Percentiles rank a stretch among this genome's conserved stretches.
Evolutionary conservation across 2,797 vertebrate species (phyloP).

Genomic region (Rhodeus uyekii): DNA sequence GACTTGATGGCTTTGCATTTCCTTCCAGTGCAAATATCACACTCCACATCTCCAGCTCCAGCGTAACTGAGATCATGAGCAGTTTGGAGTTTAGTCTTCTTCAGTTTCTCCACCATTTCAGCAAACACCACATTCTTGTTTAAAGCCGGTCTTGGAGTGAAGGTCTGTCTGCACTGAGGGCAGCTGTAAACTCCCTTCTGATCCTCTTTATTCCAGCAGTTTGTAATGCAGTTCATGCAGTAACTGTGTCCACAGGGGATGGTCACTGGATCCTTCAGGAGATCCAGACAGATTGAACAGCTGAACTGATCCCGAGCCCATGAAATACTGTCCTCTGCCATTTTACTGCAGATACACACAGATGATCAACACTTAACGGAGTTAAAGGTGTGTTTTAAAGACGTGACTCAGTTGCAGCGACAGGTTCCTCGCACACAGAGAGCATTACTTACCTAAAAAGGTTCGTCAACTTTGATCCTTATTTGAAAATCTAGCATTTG

Average conservation of each 20-base stretch:
- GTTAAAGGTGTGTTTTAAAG: not conserved
- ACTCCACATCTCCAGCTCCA: constrained; percentile 11
- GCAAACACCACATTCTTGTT: constrained; percentile 2
- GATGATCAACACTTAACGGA: not conserved
- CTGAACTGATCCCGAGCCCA: not conserved
- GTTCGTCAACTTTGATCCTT: not conserved
- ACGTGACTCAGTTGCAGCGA: not conserved
- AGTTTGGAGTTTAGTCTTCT: not conserved
- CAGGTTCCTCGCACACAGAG: not conserved
- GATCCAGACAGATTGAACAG: constrained; percentile 3
- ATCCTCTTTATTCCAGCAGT: not conserved
- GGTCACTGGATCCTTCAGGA: not conserved
- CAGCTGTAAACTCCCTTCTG: not conserved
- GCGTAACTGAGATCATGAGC: not conserved
- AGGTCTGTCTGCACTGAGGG: not conserved
- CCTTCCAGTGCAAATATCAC: not conserved
- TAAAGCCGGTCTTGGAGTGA: constrained; percentile 11
- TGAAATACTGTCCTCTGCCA: not conserved
- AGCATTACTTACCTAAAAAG: not conserved
- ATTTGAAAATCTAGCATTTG: not conserved
- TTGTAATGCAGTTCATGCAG: not conserved
- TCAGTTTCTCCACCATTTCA: not conserved
- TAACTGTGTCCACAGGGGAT: constrained; percentile 20
- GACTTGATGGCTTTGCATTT: not conserved
- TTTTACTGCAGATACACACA: not conserved